Conservation (phyloP, 2,113 vertebrate species). For the Neodontobutis hainanensis region DNA sequence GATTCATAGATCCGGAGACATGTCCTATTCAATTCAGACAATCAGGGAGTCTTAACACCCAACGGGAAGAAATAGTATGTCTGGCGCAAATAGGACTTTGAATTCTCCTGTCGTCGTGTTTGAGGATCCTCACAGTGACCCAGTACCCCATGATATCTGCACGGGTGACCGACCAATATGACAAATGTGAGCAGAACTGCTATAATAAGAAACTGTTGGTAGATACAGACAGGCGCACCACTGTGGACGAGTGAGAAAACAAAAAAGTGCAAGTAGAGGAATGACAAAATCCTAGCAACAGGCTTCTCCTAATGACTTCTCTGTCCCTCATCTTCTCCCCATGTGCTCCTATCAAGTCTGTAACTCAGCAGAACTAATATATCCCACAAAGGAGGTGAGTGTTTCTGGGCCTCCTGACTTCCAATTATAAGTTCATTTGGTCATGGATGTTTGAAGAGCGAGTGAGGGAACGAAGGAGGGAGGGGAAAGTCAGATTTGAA, state of each 20-base stretch:
- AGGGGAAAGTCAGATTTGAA: constrained; percentile 51
- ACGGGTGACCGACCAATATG: constrained; percentile 54
- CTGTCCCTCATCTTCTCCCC: constrained; percentile 44
- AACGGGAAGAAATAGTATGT: constrained; percentile 45
- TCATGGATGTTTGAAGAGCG: constrained; percentile 57
- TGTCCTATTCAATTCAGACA: constrained; percentile 53
- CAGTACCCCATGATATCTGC: constrained; percentile 43
- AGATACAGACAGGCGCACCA: constrained; percentile 5
- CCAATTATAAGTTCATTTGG: constrained; percentile 73
- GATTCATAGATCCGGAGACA: constrained; percentile 63
- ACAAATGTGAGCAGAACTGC: constrained; percentile 57
- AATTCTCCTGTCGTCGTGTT: constrained; percentile 45
- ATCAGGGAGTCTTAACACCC: constrained; percentile 46
- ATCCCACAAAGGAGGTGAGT: constrained; percentile 43
- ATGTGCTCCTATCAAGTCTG: constrained; percentile 45
- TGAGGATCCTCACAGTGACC: no score
- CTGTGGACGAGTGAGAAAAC: constrained; percentile 2
- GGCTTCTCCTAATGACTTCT: constrained; percentile 50
- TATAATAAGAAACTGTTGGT: constrained; percentile 52
- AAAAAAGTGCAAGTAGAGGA: background rate
- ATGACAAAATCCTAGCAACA: constrained; percentile 1
- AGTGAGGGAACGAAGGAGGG: background rate
- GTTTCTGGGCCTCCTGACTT: constrained; percentile 60
- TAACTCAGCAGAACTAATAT: constrained; percentile 67
- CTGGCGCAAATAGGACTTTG: no score